These are phyloP conservation scores for Reticulitermes lucifugus DNA, from an alignment of 2,888 invertebrate genomes.

Conservation along the genomic window DNA sequence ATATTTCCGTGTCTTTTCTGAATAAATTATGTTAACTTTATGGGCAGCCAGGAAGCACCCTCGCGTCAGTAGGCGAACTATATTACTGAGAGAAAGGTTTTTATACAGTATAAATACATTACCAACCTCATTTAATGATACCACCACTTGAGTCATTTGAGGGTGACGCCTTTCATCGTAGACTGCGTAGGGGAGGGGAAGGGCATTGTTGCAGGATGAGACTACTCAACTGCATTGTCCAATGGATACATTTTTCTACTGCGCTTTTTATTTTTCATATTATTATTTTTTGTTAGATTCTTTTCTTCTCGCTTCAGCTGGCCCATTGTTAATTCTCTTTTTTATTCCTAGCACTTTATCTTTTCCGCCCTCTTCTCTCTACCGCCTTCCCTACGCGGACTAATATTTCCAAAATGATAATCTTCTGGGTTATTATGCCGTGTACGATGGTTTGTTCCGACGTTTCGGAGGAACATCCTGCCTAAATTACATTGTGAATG, in stretches of 20 bases:
- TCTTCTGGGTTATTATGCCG: no score
- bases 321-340: constrained; percentile 44
- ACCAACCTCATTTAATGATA: constrained; percentile 24
- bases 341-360: constrained; percentile 37
- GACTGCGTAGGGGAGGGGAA: not conserved
- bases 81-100: not conserved
- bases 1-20: not conserved
- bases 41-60: not conserved
- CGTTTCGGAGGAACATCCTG: no score
- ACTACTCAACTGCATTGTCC: constrained; percentile 23
- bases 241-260: constrained; percentile 27
- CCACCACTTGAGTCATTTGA: not conserved
- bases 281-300: constrained; percentile 29
- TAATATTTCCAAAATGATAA: no score
- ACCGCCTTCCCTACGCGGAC: not conserved
- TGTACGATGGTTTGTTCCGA: no score
- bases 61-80: not conserved
- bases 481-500: no score
- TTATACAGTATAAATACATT: not conserved
- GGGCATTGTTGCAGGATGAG: constrained; percentile 17
- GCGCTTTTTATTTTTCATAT: constrained; percentile 5
- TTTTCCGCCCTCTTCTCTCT: not conserved
- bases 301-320: constrained; percentile 39
- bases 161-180: not conserved
- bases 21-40: not conserved